phyloP scores from a whole-genome alignment of 2,113 vertebrate genomes.

The Chaenogobius annularis region DNA sequence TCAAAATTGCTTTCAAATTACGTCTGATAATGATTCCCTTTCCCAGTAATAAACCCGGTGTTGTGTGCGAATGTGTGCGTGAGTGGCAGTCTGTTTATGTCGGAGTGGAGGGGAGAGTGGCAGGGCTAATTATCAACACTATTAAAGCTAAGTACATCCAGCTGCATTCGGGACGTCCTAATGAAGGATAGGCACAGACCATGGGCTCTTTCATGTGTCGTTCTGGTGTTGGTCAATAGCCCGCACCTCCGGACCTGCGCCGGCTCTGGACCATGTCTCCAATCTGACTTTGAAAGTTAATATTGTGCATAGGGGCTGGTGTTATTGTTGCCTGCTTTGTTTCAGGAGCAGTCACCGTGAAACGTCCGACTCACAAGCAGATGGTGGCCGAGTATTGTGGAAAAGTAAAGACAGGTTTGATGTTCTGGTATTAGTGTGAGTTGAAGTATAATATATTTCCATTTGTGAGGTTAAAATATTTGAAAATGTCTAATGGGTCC shows the following conservation, averaged over 20 bases:
- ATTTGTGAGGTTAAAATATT: no score
- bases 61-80: conserved; percentile 39
- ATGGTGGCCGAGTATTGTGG: background rate
- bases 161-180: conserved; percentile 72
- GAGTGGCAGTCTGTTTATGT: conserved; percentile 77
- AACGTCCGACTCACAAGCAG: background rate
- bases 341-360: conserved; percentile 6
- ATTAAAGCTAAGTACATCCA: conserved; percentile 81
- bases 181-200: conserved; percentile 72
- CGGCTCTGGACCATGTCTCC: conserved; percentile 11
- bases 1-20: conserved; percentile 83
- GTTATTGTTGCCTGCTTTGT: conserved; percentile 27
- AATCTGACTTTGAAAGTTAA: conserved; percentile 18
- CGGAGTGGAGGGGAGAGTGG: conserved; percentile 69
- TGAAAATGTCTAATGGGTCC: no score
- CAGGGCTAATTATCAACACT: conserved; percentile 78
- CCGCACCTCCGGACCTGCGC: conserved; percentile 45
- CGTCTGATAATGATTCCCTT: conserved; percentile 76
- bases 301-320: conserved; percentile 10
- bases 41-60: conserved; percentile 69
- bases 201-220: conserved; percentile 73
- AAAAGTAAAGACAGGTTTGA: background rate
- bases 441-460: no score
- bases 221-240: conserved; percentile 65
- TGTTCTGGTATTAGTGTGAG: no score